Evolutionary conservation across 2,113 vertebrate genomes (phyloP), one percentile per base, ranked within the genome.

Genomic region (Psittacus erithacus): DNA sequence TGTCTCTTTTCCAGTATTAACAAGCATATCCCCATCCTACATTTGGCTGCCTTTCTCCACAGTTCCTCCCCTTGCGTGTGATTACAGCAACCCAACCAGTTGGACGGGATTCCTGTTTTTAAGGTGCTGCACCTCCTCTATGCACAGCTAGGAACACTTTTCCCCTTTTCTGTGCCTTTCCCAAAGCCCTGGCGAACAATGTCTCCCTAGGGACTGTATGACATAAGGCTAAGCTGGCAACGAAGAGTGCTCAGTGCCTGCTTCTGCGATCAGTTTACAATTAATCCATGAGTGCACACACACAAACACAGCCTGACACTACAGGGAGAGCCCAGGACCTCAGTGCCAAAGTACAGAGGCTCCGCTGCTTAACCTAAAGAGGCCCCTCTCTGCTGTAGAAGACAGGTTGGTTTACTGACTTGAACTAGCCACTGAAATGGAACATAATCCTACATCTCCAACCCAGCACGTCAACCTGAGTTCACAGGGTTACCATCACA

Each of bases 61-160:
- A 14, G 73, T 75, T 95, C 91, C 93, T 92, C 74, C 93, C 80
- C 52, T 82, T 5, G 90, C 82, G 17, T 82, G 52, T 13, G 95
- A 57, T 82, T 62, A 16, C 93, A 63, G 93, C 90, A 17, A 83
- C 76, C 79, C 92, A 22, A 93, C 96, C 95, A 55, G 96, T 97
- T 82, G 43, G 95, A 74, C 95, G 3, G 64, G 95, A 96, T 97
- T 97, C 93, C 93, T 85, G 75, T 44, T 80, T 52, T 79, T 38
- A 35, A 83, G 68, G 86, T 2, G 74, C 82, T 94, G 52, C 85
- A 23, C 82, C 88, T 80, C 49, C 75, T 28, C 52, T n/a, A 6
- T 41, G 68, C 11, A 0, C 20, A 80, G 53, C 67, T 10, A 71
- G 35, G 24, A 62, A 64, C 9, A 7, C 12, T 76, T 49, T 60